phyloP scores from a whole-genome alignment of 2,797 vertebrate species.

The Hafferia zeledoni region DNA sequence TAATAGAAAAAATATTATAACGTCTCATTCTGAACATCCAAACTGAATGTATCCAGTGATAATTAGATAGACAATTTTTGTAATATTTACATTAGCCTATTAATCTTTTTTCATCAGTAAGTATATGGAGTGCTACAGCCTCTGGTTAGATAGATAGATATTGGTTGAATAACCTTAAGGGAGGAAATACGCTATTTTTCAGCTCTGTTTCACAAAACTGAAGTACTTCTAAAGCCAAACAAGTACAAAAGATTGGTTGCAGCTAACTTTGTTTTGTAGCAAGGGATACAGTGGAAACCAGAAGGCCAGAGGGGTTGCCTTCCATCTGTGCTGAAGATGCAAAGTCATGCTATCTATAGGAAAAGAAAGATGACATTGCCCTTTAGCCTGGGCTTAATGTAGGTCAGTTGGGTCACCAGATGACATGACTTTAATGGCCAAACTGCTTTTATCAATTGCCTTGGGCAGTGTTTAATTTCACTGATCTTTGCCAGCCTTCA shows the following conservation, averaged over 20 bases:
- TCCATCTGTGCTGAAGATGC: slow-evolving; percentile 55
- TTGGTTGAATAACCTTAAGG: neutral
- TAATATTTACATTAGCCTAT: neutral
- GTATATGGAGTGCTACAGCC: neutral
- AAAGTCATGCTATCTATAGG: slow-evolving; percentile 32
- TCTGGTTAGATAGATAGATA: neutral
- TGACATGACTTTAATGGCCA: slow-evolving; percentile 67
- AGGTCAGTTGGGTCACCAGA: slow-evolving; percentile 67
- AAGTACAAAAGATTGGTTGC: neutral
- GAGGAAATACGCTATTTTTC: neutral
- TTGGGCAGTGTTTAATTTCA: slow-evolving; percentile 61
- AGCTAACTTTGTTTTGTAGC: neutral
- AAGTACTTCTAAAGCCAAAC: neutral
- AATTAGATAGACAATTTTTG: neutral
- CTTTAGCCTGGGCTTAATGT: slow-evolving; percentile 65
- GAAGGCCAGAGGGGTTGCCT: neutral
- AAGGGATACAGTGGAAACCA: neutral
- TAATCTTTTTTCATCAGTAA: neutral
- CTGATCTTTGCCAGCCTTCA: slow-evolving; percentile 48
- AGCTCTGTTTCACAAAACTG: neutral
- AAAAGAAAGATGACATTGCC: slow-evolving; percentile 61
- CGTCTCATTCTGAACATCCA: neutral
- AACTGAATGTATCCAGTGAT: neutral
- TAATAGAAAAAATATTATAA: neutral
- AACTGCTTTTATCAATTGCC: slow-evolving; percentile 62